Evolutionary conservation across 2,113 vertebrate species (phyloP).

Genomic region (Protobothrops mucrosquamatus): DNA sequence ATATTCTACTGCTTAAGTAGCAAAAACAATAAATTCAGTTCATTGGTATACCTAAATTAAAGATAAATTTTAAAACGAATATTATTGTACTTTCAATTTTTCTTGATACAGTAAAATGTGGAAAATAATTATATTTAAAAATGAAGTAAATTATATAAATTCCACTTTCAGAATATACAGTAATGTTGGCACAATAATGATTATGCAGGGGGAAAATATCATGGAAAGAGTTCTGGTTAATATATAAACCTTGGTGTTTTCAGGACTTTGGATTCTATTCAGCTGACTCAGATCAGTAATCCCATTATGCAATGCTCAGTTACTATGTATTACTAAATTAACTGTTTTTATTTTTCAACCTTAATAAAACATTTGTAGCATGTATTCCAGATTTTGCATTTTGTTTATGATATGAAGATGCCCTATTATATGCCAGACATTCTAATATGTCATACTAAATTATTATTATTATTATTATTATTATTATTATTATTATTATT

Average conservation of each 20-base stretch:
- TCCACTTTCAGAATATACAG: not conserved
- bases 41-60: not conserved
- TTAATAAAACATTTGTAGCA: not conserved
- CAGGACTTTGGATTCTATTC: constrained; percentile 9
- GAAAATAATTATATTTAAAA: not conserved
- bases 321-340: not conserved
- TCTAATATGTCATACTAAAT: not conserved
- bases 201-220: not conserved
- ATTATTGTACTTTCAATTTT: not conserved
- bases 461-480: no score
- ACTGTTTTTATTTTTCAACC: not conserved
- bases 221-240: constrained; percentile 1
- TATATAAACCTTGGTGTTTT: not conserved
- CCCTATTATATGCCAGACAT: not conserved
- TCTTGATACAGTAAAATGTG: not conserved
- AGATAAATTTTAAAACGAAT: not conserved
- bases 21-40: not conserved
- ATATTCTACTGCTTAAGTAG: not conserved
- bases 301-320: not conserved
- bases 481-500: no score
- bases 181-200: not conserved
- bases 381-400: not conserved
- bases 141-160: not conserved
- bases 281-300: not conserved
- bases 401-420: not conserved